Percentiles rank a stretch among this genome's conserved stretches.
phyloP scores from a whole-genome alignment of 1,140 invertebrate genomes.

The Ctenoplectra terminalis region DNA sequence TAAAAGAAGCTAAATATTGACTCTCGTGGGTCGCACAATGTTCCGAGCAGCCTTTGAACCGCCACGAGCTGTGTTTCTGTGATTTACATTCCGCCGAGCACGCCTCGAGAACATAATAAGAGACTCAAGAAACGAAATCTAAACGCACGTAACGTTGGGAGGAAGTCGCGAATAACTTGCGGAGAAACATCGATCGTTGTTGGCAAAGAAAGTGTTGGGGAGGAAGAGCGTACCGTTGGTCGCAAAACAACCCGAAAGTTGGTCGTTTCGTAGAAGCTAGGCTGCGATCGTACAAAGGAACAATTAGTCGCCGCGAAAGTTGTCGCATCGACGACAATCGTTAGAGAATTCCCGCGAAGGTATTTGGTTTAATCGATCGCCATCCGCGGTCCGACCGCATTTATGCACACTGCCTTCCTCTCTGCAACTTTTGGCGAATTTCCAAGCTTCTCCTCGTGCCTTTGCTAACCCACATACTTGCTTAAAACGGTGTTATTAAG shows the following conservation, averaged over 20 bases:
- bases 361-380: slow-evolving; percentile 45
- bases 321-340: slow-evolving; percentile 48
- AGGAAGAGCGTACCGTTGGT: not conserved
- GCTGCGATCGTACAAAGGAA: not conserved
- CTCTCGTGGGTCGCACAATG: not conserved
- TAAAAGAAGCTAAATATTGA: slow-evolving; percentile 48
- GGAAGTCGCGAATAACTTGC: not conserved
- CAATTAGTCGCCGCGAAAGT: slow-evolving; percentile 1
- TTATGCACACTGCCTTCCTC: slow-evolving; percentile 26
- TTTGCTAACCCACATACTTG: slow-evolving; percentile 73
- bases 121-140: slow-evolving; percentile 19
- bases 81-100: slow-evolving; percentile 4
- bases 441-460: slow-evolving; percentile 59
- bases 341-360: slow-evolving; percentile 31
- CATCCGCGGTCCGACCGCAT: slow-evolving; percentile 40
- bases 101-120: slow-evolving; percentile 43
- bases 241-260: not conserved
- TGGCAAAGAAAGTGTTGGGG: not conserved
- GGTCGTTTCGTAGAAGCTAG: not conserved
- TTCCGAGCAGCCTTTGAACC: slow-evolving; percentile 13
- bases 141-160: slow-evolving; percentile 25
- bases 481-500: slow-evolving; percentile 64
- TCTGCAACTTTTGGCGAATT: slow-evolving; percentile 58
- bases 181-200: not conserved
- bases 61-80: slow-evolving; percentile 21